phyloP scores from a whole-genome alignment of 35 echinoderm and acorn worm species.

The Apostichopus californicus region DNA sequence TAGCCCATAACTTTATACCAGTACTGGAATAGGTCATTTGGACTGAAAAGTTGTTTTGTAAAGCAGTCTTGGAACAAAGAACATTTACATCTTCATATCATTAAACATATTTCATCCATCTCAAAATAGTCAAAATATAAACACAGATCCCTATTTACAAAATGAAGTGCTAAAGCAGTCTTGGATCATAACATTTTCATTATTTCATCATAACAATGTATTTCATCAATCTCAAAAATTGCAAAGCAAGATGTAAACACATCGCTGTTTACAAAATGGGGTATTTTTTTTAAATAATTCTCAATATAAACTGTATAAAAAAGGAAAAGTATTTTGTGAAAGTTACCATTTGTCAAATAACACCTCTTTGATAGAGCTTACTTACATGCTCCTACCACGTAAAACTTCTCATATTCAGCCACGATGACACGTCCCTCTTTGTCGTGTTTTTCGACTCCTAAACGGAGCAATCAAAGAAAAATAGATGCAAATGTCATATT shows the following conservation, averaged over 20 bases:
- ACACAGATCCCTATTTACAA: neutral
- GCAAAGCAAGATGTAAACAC: too few relatives aligned
- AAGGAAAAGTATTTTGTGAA: neutral
- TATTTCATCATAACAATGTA: neutral
- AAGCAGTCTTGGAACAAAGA: too few relatives aligned
- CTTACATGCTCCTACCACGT: slow-evolving; percentile 94
- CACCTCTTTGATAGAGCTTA: neutral
- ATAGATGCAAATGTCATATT: neutral
- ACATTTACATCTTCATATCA: too few relatives aligned
- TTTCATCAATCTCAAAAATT: too few relatives aligned
- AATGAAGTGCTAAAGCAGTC: neutral
- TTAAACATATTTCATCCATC: too few relatives aligned
- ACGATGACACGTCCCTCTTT: slow-evolving; percentile 89
- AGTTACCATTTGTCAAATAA: neutral
- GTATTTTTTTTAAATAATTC: neutral
- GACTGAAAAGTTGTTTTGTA: too few relatives aligned
- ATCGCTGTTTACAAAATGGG: too few relatives aligned
- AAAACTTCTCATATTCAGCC: slow-evolving; percentile 94
- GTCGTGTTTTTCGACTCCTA: slow-evolving; percentile 94
- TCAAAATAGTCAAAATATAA: too few relatives aligned
- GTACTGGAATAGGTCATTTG: too few relatives aligned
- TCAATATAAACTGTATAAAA: neutral
- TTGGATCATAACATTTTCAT: too few relatives aligned
- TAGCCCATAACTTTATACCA: too few relatives aligned
- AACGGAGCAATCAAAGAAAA: neutral